Evolutionary conservation across 2,888 invertebrate genomes (phyloP).

Genomic region (Drosophila pseudotakahashii): DNA sequence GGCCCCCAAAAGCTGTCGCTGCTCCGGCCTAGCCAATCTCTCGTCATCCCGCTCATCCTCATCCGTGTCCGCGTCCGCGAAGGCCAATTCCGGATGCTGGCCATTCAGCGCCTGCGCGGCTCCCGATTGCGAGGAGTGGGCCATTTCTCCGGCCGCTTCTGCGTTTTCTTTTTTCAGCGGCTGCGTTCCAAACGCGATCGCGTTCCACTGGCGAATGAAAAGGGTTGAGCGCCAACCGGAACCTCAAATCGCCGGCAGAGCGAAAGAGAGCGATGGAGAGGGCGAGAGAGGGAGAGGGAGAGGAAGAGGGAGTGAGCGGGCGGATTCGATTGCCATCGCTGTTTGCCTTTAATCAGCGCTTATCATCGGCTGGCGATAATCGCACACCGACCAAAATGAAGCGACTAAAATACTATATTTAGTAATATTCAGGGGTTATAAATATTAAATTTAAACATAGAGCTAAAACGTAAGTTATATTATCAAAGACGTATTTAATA

Average conservation of each 20-base stretch:
- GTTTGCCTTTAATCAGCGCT: constrained; percentile 52
- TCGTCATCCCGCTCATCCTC: background rate
- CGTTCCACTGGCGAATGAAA: constrained; percentile 31
- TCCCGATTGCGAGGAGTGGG: constrained; percentile 3
- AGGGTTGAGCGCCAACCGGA: constrained; percentile 18
- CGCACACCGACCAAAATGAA: constrained; percentile 24
- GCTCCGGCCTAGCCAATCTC: background rate
- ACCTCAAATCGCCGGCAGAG: constrained; percentile 6
- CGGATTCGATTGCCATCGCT: constrained; percentile 45
- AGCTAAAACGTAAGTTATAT: background rate
- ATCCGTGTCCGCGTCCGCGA: constrained; percentile 59
- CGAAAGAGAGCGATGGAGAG: background rate
- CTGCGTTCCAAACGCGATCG: constrained; percentile 28
- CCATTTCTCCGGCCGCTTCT: constrained; percentile 8
- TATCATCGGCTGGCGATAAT: constrained; percentile 63
- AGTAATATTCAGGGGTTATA: too few relatives aligned
- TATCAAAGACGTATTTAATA: too few relatives aligned
- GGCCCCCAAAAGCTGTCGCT: background rate
- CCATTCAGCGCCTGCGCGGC: constrained; percentile 61
- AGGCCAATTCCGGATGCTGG: constrained; percentile 51
- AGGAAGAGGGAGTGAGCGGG: background rate
- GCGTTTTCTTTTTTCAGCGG: constrained; percentile 8
- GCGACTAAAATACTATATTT: background rate
- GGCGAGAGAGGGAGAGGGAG: too few relatives aligned
- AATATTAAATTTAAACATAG: too few relatives aligned